Conservation (phyloP, 2,888 invertebrate species). For the Pherbina coryleti region DNA sequence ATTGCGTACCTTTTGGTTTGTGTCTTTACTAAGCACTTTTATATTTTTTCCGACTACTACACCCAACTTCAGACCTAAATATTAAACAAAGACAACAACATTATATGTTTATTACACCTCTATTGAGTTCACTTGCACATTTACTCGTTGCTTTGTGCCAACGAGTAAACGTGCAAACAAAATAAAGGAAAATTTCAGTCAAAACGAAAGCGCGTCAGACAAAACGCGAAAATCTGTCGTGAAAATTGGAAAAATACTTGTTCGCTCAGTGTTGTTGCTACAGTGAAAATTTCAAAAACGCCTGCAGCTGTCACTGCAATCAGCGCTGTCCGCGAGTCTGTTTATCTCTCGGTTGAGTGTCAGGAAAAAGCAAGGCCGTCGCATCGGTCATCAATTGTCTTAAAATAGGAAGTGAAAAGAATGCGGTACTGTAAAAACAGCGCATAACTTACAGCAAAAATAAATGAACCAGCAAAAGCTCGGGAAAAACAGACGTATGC, state of each 20-base stretch:
- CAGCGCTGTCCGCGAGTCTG: neutral
- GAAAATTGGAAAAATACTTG: neutral
- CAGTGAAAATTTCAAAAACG: slow-evolving; percentile 21
- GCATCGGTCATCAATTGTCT: neutral
- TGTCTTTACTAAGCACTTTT: too few species aligned
- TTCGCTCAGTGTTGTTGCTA: neutral
- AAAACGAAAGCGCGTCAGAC: neutral
- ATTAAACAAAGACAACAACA: too few species aligned
- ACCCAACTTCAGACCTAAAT: neutral
- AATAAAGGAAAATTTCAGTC: slow-evolving; percentile 5
- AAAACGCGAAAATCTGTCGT: neutral
- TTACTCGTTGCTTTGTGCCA: neutral
- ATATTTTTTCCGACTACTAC: too few species aligned
- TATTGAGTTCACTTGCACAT: neutral
- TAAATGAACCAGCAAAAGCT: neutral
- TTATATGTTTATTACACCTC: too few species aligned
- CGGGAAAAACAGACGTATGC: neutral
- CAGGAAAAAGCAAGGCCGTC: slow-evolving; percentile 7
- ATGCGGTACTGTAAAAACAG: neutral
- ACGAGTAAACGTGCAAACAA: neutral
- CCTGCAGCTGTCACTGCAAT: neutral
- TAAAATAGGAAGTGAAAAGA: slow-evolving; percentile 9
- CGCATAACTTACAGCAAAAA: neutral
- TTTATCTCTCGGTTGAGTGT: neutral
- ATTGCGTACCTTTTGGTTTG: too few species aligned